These are phyloP conservation scores for Turnix velox DNA, from an alignment of 2,113 vertebrate genomes.

Conservation along the genomic window DNA sequence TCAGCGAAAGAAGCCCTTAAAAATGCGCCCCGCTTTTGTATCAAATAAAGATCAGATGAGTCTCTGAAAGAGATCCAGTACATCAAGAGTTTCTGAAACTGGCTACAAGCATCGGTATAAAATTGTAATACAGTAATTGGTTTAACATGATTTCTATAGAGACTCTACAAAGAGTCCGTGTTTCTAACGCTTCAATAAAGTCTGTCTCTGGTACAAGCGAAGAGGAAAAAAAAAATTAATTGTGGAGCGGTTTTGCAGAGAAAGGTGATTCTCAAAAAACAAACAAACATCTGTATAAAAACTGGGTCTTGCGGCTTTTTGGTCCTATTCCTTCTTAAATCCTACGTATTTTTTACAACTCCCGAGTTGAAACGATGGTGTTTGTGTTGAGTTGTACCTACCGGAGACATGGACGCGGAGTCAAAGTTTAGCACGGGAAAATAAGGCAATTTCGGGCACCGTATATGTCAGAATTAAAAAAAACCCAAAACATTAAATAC, in stretches of 20 bases:
- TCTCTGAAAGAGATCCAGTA: background rate
- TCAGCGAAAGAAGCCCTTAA: background rate
- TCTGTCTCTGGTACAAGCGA: background rate
- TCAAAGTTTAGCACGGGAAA: accelerated
- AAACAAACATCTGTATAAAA: no score
- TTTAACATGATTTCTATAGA: no score
- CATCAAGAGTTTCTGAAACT: background rate
- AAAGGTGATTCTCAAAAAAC: background rate
- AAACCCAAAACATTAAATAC: background rate
- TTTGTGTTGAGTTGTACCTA: background rate
- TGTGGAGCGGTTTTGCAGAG: background rate
- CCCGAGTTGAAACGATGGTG: background rate
- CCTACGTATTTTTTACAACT: background rate
- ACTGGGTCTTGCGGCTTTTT: background rate
- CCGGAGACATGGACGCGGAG: background rate
- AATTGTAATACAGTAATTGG: background rate
- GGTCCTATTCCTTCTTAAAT: background rate
- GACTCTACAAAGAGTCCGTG: background rate
- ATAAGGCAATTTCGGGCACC: background rate
- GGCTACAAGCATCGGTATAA: background rate
- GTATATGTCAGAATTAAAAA: background rate
- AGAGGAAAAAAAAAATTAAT: background rate
- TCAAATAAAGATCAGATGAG: background rate
- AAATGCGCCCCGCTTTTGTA: background rate
- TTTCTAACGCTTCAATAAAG: background rate